These are phyloP conservation scores for Parauchenoglanis ngamensis DNA, from an alignment of 2,797 vertebrate species.

Conservation along the genomic window DNA sequence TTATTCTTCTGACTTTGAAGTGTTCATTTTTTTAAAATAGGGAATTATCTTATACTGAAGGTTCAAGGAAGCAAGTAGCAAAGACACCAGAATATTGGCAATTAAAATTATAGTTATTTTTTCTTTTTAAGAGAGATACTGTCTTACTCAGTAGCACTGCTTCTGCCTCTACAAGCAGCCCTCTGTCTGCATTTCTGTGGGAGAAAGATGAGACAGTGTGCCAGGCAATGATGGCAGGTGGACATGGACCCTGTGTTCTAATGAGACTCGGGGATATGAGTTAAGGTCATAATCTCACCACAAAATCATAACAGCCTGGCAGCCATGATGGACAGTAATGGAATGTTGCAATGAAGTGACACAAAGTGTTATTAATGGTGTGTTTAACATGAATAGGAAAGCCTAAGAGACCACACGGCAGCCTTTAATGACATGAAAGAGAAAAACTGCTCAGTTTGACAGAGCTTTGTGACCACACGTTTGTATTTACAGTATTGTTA, in stretches of 20 bases:
- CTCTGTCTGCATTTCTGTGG: neutral
- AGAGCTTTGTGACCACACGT: neutral
- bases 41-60: neutral
- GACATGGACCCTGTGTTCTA: neutral
- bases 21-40: neutral
- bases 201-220: conserved; percentile 4
- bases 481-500: neutral
- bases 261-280: neutral
- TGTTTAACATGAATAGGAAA: neutral
- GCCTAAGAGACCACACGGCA: neutral
- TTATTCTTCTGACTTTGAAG: neutral
- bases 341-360: neutral
- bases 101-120: neutral
- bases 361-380: neutral
- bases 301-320: neutral
- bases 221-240: neutral
- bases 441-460: neutral
- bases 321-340: neutral
- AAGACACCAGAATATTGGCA: neutral
- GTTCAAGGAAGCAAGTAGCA: neutral
- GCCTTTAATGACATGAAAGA: neutral
- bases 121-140: neutral
- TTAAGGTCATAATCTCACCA: conserved; percentile 6
- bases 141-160: neutral
- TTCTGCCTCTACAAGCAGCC: neutral